Evolutionary conservation across 2,113 vertebrate genomes (phyloP), one percentile per base, ranked within the genome.

Genomic region (Scartelaos histophorus): DNA sequence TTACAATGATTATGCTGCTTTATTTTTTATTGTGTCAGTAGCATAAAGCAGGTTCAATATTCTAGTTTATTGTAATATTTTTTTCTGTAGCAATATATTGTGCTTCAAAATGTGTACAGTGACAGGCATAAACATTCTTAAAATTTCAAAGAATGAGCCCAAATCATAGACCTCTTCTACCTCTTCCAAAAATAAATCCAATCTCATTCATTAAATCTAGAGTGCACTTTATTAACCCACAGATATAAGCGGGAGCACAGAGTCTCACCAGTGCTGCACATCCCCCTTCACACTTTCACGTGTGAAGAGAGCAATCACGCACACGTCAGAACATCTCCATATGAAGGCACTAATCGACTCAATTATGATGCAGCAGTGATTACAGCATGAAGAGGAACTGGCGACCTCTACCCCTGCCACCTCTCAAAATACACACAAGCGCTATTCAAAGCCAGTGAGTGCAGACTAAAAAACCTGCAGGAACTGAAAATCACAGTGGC

Each of bases 271-370:
- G 56, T 2, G 57, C 46, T 66, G 21, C 11, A n/a, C 49, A 51
- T 71, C 60, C 69, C 75, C 64, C 62, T 51, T 72, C 60, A 47
- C 61, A 47, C 54, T 66, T 69, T 24, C 29, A 3, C 29, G 19
- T 67, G 70, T 76, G 67, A 74, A 70, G 73, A 58, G 77, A 66
- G 81, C 74, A 87, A 88, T 87, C 78, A 75, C 79, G 84, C 82
- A 90, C 25, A 15, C 72, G 83, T 81, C 84, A 74, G 1, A 10
- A 62, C 75, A 90, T 91, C 87, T 86, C 66, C 88, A 91, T 88
- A 85, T 89, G 83, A 90, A 88, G 76, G 77, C 82, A 78, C 67
- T 90, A 86, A 92, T 81, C 69, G 82, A 80, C 73, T 73, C 87
- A 86, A 92, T 91, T 90, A 92, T 83, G 71, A 25, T 69, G 76